These are phyloP conservation scores for Trisateles emortualis DNA, from an alignment of 2,888 invertebrate genomes.

Conservation along the genomic window DNA sequence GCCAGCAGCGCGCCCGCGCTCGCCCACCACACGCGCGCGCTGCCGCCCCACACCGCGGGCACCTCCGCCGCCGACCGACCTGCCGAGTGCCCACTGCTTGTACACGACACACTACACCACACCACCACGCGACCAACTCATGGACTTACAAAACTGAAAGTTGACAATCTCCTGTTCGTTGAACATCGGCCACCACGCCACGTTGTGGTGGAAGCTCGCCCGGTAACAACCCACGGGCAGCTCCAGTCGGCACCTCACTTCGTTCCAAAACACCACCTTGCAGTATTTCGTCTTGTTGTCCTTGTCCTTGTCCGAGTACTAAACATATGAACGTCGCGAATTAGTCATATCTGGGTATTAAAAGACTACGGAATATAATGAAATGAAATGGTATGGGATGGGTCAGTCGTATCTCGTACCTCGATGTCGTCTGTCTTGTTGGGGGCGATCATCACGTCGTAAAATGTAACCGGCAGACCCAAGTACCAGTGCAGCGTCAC, in stretches of 20 bases:
- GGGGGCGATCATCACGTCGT: slow-evolving; percentile 12
- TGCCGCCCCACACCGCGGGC: background rate
- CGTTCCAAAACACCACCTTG: slow-evolving; percentile 3
- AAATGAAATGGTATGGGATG: no score
- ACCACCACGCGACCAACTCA: background rate
- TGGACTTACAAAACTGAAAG: slow-evolving; percentile 49
- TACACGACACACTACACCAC: no score
- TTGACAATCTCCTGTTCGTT: slow-evolving; percentile 2
- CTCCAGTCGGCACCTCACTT: slow-evolving; percentile 43
- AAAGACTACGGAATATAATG: no score
- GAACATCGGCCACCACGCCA: slow-evolving; percentile 56
- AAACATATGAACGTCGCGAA: no score
- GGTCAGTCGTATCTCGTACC: no score
- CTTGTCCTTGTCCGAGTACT: background rate
- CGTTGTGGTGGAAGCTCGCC: slow-evolving; percentile 46
- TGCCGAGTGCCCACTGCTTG: slow-evolving; percentile 8
- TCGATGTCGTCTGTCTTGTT: background rate
- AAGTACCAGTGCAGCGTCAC: slow-evolving; percentile 51
- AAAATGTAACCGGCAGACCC: slow-evolving; percentile 55
- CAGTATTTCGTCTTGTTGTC: slow-evolving; percentile 35
- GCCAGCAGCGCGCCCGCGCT: slow-evolving; percentile 29
- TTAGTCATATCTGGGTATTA: no score
- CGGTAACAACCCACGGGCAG: slow-evolving; percentile 43
- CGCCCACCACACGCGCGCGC: slow-evolving; percentile 26
- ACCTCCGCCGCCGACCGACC: slow-evolving; percentile 6